phyloP scores from a whole-genome alignment of 2,113 vertebrate genomes.

The Protomyctophum bolini region DNA sequence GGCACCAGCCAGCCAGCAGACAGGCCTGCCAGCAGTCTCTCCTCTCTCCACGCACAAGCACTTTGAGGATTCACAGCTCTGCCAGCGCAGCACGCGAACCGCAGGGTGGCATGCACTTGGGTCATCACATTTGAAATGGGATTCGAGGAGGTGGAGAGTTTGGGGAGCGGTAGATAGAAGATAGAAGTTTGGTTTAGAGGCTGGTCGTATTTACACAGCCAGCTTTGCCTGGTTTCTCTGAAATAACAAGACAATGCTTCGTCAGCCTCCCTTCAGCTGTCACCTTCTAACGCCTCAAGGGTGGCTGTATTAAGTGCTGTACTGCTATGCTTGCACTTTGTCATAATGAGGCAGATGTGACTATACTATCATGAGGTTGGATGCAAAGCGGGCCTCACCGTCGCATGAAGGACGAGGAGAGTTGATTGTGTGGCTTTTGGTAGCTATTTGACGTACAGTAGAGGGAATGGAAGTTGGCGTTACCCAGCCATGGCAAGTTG shows the following conservation, averaged over 20 bases:
- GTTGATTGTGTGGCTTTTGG: constrained; percentile 16
- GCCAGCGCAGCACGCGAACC: neutral
- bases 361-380: constrained; percentile 10
- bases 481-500: constrained; percentile 46
- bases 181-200: constrained; percentile 19
- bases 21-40: neutral
- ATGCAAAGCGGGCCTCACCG: constrained; percentile 19
- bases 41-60: neutral
- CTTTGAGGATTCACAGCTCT: constrained; percentile 8
- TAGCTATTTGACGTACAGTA: constrained; percentile 19
- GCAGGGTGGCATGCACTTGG: constrained; percentile 20
- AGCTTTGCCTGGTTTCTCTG: constrained; percentile 21
- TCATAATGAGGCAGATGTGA: constrained; percentile 37
- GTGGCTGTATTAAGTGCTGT: constrained; percentile 41
- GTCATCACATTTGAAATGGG: constrained; percentile 10
- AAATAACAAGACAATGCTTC: constrained; percentile 43
- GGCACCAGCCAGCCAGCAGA: constrained; percentile 8
- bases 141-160: constrained; percentile 23
- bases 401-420: constrained; percentile 23
- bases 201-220: neutral
- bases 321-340: constrained; percentile 56
- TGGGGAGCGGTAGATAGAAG: constrained; percentile 13
- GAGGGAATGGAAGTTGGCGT: constrained; percentile 27
- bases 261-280: constrained; percentile 41
- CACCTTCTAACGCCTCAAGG: constrained; percentile 40